phyloP scores from a whole-genome alignment of 2,888 invertebrate species.

The Volucella bombylans region DNA sequence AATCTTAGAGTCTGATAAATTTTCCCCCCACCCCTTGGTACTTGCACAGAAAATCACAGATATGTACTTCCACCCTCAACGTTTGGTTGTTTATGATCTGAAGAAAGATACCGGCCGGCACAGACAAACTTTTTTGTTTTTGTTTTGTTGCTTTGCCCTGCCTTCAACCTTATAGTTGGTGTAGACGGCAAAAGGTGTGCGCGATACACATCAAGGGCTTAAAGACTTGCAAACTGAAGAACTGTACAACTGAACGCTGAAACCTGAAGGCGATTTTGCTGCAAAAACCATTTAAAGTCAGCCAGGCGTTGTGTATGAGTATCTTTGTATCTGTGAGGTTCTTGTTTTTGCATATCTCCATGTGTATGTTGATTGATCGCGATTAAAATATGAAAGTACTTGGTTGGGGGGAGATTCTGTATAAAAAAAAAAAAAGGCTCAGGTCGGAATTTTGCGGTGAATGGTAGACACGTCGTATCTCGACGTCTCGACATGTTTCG shows the following conservation, averaged over 20 bases:
- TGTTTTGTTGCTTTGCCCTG: background rate
- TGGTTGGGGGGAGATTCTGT: constrained; percentile 18
- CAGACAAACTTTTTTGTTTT: constrained; percentile 8
- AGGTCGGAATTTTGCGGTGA: constrained; percentile 15
- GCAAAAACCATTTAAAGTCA: constrained; percentile 43
- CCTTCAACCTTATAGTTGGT: constrained; percentile 44
- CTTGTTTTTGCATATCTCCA: constrained; percentile 39
- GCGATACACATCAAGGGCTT: constrained; percentile 59
- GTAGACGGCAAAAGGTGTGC: constrained; percentile 60
- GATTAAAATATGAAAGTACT: constrained; percentile 67
- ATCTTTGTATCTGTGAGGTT: constrained; percentile 36
- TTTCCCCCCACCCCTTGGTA: background rate
- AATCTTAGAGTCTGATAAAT: constrained; percentile 42
- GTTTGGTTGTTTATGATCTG: constrained; percentile 56
- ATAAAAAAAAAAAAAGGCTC: constrained; percentile 20
- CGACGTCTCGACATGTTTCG: background rate
- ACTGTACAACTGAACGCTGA: too few relatives aligned
- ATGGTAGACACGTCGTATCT: constrained; percentile 24
- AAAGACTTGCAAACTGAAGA: too few relatives aligned
- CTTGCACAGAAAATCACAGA: background rate
- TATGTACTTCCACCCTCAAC: constrained; percentile 14
- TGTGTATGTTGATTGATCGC: constrained; percentile 70
- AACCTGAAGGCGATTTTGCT: constrained; percentile 1
- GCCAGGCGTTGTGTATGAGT: background rate
- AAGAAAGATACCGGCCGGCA: constrained; percentile 37